Conservation (phyloP, 1,140 invertebrate genomes). For the Drosophila saltans region DNA sequence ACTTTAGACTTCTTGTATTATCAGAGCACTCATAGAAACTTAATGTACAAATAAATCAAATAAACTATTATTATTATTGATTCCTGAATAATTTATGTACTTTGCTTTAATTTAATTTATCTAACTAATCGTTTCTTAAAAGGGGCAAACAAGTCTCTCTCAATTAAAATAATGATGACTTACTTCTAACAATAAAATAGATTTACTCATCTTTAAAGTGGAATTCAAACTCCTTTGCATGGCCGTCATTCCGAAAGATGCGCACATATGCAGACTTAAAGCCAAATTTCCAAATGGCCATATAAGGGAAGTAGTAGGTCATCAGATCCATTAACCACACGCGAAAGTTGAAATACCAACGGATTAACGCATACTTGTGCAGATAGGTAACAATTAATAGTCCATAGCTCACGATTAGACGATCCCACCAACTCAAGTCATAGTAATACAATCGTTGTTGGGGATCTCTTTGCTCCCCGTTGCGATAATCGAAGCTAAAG, state of each 20-base stretch:
- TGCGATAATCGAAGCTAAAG: slow-evolving; percentile 67
- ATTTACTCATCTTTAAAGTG: slow-evolving; percentile 59
- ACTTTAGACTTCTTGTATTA: not conserved
- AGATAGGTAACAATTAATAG: slow-evolving; percentile 70
- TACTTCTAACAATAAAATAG: not conserved
- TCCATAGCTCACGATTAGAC: slow-evolving; percentile 67
- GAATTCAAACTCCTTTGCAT: slow-evolving; percentile 57
- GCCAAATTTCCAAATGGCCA: slow-evolving; percentile 78
- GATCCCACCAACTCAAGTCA: slow-evolving; percentile 72
- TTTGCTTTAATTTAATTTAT: too few relatives aligned
- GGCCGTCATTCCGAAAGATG: slow-evolving; percentile 61
- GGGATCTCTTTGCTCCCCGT: slow-evolving; percentile 43
- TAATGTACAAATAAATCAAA: slow-evolving; percentile 9
- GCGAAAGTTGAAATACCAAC: slow-evolving; percentile 77
- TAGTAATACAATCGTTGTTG: slow-evolving; percentile 62
- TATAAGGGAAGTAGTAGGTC: slow-evolving; percentile 75
- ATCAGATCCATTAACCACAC: slow-evolving; percentile 62
- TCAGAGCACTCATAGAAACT: not conserved
- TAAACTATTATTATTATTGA: not conserved
- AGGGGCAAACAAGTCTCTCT: too few relatives aligned
- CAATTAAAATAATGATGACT: not conserved
- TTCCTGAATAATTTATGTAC: not conserved
- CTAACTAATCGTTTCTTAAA: too few relatives aligned
- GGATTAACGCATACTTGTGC: slow-evolving; percentile 69
- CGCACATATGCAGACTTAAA: slow-evolving; percentile 71